Percentiles rank a stretch among this genome's conserved stretches.
phyloP scores from a whole-genome alignment of 2,113 vertebrate genomes.

The Dicrurus megarhynchus region DNA sequence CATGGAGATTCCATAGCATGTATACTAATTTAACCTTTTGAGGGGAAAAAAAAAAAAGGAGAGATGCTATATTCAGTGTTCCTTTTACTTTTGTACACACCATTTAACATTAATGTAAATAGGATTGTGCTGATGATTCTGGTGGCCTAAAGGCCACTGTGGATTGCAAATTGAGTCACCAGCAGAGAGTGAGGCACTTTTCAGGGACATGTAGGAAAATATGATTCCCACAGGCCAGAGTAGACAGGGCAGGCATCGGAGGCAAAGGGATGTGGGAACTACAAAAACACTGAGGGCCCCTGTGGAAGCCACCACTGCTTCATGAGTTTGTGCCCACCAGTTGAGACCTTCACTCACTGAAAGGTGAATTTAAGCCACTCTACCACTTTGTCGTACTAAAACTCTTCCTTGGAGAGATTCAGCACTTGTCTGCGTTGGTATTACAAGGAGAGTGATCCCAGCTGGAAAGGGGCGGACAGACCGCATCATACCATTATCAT shows the following conservation, averaged over 20 bases:
- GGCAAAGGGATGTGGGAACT: neutral
- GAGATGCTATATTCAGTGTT: neutral
- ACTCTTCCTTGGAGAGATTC: neutral
- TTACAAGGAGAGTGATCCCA: neutral
- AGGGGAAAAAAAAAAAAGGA: neutral
- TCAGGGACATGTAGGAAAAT: neutral
- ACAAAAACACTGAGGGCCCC: neutral
- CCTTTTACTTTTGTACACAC: neutral
- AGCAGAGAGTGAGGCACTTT: neutral
- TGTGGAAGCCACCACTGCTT: neutral
- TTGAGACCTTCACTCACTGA: neutral
- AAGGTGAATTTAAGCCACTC: neutral
- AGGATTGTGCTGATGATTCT: neutral
- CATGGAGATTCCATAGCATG: neutral
- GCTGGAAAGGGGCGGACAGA: rapidly evolving
- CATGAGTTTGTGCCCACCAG: neutral
- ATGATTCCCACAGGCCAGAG: neutral
- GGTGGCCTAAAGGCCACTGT: neutral
- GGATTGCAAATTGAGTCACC: neutral
- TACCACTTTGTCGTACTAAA: neutral
- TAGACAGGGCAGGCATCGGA: neutral
- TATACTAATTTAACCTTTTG: neutral
- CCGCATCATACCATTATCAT: rapidly evolving
- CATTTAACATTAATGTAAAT: constrained; percentile 2
- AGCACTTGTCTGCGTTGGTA: neutral